Conservation (phyloP, 2,113 vertebrate species). For the Tragulus kanchil region DNA sequence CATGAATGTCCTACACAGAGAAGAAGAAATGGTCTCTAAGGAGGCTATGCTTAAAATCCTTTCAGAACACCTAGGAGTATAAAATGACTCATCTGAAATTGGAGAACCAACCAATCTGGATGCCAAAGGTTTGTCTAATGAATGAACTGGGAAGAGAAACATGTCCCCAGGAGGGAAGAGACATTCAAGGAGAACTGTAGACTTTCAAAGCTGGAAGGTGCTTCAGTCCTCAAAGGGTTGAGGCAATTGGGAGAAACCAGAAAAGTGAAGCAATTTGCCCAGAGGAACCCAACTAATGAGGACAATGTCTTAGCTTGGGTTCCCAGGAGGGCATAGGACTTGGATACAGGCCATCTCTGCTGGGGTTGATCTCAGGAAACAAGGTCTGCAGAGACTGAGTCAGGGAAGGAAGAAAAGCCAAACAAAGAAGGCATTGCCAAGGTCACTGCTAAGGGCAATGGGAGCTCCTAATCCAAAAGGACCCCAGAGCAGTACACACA, state of each 20-base stretch:
- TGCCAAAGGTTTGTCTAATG: constrained; percentile 67
- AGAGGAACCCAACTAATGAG: background rate
- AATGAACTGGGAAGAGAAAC: constrained; percentile 65
- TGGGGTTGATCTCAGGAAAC: background rate
- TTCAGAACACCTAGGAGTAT: constrained; percentile 65
- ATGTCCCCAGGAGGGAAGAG: background rate
- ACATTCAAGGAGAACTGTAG: background rate
- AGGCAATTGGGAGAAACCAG: background rate
- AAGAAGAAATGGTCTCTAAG: background rate
- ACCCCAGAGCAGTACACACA: background rate
- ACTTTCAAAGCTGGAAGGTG: background rate
- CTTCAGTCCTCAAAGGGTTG: background rate
- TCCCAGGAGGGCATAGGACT: background rate
- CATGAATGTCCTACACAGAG: constrained; percentile 11
- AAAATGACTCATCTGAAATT: constrained; percentile 55
- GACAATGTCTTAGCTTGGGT: background rate
- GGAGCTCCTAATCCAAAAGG: background rate
- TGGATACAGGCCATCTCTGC: background rate
- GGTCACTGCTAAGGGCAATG: accelerated
- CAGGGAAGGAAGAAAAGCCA: background rate
- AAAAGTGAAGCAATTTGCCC: background rate
- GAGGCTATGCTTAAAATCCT: constrained; percentile 20
- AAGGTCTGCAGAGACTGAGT: background rate
- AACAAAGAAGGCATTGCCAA: background rate
- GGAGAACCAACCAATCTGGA: constrained; percentile 26